A percentile compares a stretch with the other conserved stretches of the same genome.
Evolutionary conservation across 64 coral and sea anemone genomes (phyloP).

Genomic region (Anthopleura sola): DNA sequence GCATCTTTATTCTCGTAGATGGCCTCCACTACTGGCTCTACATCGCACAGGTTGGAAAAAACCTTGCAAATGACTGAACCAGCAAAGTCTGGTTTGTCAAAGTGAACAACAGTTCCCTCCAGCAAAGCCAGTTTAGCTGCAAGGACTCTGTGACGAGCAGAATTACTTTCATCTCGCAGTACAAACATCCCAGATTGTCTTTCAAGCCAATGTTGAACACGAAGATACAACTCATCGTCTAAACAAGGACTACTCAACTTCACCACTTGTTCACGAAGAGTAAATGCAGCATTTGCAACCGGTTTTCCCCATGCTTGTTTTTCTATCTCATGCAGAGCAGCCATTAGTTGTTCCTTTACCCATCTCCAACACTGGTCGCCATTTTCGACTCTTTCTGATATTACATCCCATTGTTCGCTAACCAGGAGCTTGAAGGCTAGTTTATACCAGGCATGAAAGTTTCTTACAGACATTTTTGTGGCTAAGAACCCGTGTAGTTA

Average conservation of each 20-base stretch:
- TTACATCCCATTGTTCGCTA: slow-evolving; percentile 56
- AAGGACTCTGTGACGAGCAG: slow-evolving; percentile 27
- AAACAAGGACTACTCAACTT: slow-evolving; percentile 45
- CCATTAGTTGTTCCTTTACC: slow-evolving; percentile 64
- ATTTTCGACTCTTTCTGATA: slow-evolving; percentile 57
- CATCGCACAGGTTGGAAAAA: slow-evolving; percentile 20
- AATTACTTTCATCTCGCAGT: slow-evolving; percentile 36
- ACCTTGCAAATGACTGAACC: slow-evolving; percentile 28
- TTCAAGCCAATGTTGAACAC: slow-evolving; percentile 57
- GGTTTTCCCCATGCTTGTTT: slow-evolving; percentile 43
- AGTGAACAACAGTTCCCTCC: slow-evolving; percentile 69
- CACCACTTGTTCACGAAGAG: slow-evolving; percentile 41
- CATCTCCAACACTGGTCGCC: slow-evolving; percentile 69
- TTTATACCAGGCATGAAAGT: slow-evolving; percentile 68
- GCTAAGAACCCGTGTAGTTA: too few relatives aligned
- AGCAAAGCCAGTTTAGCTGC: slow-evolving; percentile 66
- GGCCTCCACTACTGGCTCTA: slow-evolving; percentile 32
- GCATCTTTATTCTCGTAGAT: slow-evolving; percentile 61
- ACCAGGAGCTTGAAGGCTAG: slow-evolving; percentile 73
- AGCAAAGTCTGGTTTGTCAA: slow-evolving; percentile 49
- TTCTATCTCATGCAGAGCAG: slow-evolving; percentile 31
- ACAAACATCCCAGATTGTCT: slow-evolving; percentile 22
- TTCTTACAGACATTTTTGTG: slow-evolving; percentile 54
- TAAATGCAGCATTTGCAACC: slow-evolving; percentile 55
- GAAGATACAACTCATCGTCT: slow-evolving; percentile 37